Evolutionary conservation across 2,113 vertebrate genomes (phyloP).

Genomic region (Antigone vipio): DNA sequence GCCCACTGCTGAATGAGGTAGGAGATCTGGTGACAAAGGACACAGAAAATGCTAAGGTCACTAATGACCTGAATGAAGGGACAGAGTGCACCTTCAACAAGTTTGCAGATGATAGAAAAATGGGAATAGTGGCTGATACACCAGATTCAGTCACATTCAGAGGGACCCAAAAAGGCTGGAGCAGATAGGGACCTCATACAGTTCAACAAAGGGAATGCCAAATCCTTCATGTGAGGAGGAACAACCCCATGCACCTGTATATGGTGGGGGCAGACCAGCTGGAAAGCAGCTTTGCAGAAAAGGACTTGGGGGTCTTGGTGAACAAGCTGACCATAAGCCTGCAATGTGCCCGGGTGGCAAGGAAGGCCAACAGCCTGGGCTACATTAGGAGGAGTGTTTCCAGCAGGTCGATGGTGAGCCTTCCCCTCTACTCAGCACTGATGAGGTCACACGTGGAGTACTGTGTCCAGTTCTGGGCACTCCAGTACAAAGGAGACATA

Average conservation of each 20-base stretch:
- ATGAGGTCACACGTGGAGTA: not conserved
- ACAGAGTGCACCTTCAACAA: not conserved
- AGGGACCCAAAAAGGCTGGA: not conserved
- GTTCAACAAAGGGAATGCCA: not conserved
- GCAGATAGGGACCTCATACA: not conserved
- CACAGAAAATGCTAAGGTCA: not conserved
- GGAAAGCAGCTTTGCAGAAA: not conserved
- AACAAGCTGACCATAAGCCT: not conserved
- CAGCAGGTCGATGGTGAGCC: rapidly evolving
- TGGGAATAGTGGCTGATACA: not conserved
- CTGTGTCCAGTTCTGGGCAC: not conserved
- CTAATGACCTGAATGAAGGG: not conserved
- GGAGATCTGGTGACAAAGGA: not conserved
- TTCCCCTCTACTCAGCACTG: not conserved
- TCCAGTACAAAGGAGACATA: not conserved
- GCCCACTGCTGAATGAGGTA: not conserved
- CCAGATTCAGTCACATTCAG: not conserved
- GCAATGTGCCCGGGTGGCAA: not conserved
- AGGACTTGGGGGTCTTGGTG: not conserved
- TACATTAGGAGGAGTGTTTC: not conserved
- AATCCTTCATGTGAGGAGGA: not conserved
- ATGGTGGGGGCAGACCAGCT: not conserved
- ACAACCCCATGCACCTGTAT: rapidly evolving
- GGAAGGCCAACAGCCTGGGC: not conserved
- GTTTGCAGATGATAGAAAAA: not conserved